Conservation (phyloP, 2,888 invertebrate species). For the Thereva nobilitata region DNA sequence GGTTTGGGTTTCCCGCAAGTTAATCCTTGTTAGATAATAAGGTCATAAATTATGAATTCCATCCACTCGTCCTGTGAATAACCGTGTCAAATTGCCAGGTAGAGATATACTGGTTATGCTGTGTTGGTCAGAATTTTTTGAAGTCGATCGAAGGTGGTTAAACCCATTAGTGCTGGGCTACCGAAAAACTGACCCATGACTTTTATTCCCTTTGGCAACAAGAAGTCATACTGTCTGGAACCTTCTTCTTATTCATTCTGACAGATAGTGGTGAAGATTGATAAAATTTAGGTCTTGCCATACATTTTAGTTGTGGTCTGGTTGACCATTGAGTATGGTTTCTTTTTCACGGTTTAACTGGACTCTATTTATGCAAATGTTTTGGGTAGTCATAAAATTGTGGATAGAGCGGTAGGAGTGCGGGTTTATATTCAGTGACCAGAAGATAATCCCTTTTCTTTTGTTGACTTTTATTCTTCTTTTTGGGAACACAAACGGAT, state of each 20-base stretch:
- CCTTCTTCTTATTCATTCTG: neutral
- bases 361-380: slow-evolving; percentile 26
- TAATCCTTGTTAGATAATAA: slow-evolving; percentile 30
- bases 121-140: slow-evolving; percentile 3
- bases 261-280: neutral
- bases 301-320: too few relatives aligned
- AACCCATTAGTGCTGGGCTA: slow-evolving; percentile 35
- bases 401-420: slow-evolving; percentile 11
- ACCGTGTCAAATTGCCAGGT: slow-evolving; percentile 18
- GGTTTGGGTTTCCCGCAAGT: slow-evolving; percentile 25
- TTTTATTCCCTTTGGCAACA: neutral
- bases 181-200: slow-evolving; percentile 28
- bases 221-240: slow-evolving; percentile 29
- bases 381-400: slow-evolving; percentile 9
- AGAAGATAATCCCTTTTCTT: slow-evolving; percentile 30
- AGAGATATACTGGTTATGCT: too few relatives aligned
- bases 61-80: neutral
- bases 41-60: slow-evolving; percentile 29
- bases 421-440: slow-evolving; percentile 19
- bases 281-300: too few relatives aligned
- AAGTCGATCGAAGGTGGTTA: slow-evolving; percentile 20
- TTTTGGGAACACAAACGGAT: slow-evolving; percentile 11
- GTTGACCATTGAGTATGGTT: neutral
- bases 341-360: slow-evolving; percentile 33
- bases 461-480: slow-evolving; percentile 33